Base-by-base conservation (phyloP, 2,113 vertebrate species). In the Spea multiplicata region DNA sequence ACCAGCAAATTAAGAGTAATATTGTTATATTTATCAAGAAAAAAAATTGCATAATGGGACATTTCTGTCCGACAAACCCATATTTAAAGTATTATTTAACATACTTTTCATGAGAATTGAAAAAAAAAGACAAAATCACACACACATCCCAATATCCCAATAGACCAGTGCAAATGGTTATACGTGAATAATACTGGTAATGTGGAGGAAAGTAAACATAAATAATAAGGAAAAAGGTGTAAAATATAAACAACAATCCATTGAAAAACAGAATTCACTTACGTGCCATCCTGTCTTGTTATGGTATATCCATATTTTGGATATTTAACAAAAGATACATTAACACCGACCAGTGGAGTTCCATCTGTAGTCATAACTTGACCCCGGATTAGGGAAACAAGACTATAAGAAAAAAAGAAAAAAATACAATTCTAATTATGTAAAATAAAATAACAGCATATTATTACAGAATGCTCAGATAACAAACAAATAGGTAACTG, bases 271-370 rank as follows among this genome's bases (percentile, higher is more conserved):
- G 73, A 45, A 50, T 78, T 82, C 86, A 98, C 97, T 95, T 91
- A 99, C 96, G 96, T 99, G 90, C 97, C 97, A 81, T 99, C 97
- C 88, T 99, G 97, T 44, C 97, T 95, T 75, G 97, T 99, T 88
- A 99, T 94, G 82, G 97, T 99, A 81, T 97, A 98, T 84, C 97
- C 97, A 0, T 98, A 99, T 83, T 96, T 95, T 66, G 97, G 97
- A 86, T 97, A 95, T 90, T 99, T 98, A 89, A 98, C 95, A 91
- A 99, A 99, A 14, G 96, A 98, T 87, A 99, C 96, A 12, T 99
- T 99, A 84, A 99, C 97, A 82, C 97, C 96, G 82, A 98, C 97
- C 50, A 99, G 91, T 76, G 97, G 97, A 67, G 96, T 98, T 83
- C 97, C 97, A 88, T 99, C 97, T 86, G 94, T 95, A 75, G 97